Evolutionary conservation across 2,888 invertebrate species (phyloP).

Genomic region (Agrotis ipsilon): DNA sequence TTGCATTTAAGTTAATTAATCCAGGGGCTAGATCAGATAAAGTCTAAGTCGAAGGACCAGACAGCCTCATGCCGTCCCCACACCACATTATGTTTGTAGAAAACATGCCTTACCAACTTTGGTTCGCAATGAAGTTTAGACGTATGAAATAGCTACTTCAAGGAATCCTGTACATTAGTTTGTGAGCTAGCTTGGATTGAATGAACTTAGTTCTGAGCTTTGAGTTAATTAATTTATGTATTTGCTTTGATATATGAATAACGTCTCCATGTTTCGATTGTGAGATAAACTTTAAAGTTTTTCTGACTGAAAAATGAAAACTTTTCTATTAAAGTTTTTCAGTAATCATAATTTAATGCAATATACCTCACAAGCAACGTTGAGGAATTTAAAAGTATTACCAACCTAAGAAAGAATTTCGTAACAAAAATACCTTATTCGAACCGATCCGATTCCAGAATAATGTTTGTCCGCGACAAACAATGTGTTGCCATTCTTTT

Average conservation of each 20-base stretch:
- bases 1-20: conserved; percentile 91
- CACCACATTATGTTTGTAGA: conserved; percentile 66
- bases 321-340: conserved; percentile 25
- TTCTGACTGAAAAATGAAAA: background rate
- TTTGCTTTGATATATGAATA: conserved; percentile 14
- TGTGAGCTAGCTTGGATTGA: conserved; percentile 14
- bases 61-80: conserved; percentile 56
- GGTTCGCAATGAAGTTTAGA: conserved; percentile 58
- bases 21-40: conserved; percentile 85
- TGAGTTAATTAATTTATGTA: conserved; percentile 27
- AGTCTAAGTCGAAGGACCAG: conserved; percentile 79
- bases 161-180: conserved; percentile 37
- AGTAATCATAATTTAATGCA: conserved; percentile 21
- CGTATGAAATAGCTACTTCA: conserved; percentile 46
- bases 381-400: conserved; percentile 3
- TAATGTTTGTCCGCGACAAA: conserved; percentile 72
- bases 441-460: conserved; percentile 68
- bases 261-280: conserved; percentile 1
- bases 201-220: conserved; percentile 11
- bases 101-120: conserved; percentile 61
- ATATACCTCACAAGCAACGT: conserved; percentile 14
- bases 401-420: conserved; percentile 48
- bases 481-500: conserved; percentile 71
- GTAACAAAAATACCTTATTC: conserved; percentile 62
- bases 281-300: conserved; percentile 4